Percentiles rank a stretch among this genome's conserved stretches.
These are phyloP conservation scores for Limnephilus lunatus DNA, from an alignment of 2,888 invertebrate species.

Conservation along the genomic window DNA sequence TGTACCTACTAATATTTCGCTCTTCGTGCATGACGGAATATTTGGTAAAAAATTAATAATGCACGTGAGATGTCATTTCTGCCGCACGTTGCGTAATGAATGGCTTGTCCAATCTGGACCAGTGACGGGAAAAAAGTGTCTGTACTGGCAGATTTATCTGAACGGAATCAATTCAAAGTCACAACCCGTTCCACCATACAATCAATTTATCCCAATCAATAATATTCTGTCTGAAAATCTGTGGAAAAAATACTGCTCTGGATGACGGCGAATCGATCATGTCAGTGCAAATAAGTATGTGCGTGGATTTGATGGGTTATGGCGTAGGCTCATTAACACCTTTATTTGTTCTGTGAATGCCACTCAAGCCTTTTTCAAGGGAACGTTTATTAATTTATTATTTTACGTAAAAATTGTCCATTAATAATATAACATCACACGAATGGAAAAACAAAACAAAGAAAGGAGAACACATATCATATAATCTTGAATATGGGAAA, in stretches of 20 bases:
- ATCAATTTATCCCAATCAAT: conserved; percentile 25
- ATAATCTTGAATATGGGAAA: too few species aligned
- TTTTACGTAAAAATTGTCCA: too few species aligned
- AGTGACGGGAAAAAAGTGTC: conserved; percentile 29
- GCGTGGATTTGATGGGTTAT: background rate
- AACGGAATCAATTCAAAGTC: conserved; percentile 43
- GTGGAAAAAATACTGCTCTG: background rate
- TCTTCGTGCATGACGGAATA: background rate
- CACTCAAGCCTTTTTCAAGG: background rate
- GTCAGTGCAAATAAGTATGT: background rate
- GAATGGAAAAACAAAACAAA: too few species aligned
- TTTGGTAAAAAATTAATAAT: background rate
- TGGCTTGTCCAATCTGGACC: background rate
- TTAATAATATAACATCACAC: too few species aligned
- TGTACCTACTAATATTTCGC: background rate
- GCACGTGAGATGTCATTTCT: conserved; percentile 5
- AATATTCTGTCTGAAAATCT: background rate
- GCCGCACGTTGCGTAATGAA: background rate
- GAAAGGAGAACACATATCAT: too few species aligned
- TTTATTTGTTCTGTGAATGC: background rate
- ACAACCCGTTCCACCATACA: conserved; percentile 13
- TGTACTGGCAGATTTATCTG: conserved; percentile 32
- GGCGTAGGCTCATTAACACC: background rate
- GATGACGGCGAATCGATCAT: background rate
- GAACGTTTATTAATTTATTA: background rate